Evolutionary conservation across 2,113 vertebrate genomes (phyloP), one percentile per base, ranked within the genome.

Genomic region (Apeltes quadracus): DNA sequence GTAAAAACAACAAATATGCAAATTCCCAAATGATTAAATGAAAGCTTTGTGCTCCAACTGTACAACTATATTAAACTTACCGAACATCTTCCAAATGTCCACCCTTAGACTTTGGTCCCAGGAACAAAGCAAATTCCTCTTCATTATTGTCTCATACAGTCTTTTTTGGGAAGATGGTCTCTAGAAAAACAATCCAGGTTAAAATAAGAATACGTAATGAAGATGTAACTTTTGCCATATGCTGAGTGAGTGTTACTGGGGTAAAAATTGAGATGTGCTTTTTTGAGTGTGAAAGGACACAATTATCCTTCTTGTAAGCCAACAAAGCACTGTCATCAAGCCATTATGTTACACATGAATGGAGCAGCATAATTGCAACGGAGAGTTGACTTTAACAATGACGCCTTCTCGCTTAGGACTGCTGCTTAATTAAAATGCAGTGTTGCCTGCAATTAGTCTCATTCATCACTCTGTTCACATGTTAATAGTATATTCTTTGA

Each of bases 371-470:
- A 93, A 92, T 91, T 92, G 89, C 91, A 88, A 85, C 72, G 63
- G 82, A 86, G 87, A 91, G 86, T 87, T 85, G 79, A 90, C 72
- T 85, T 87, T 80, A 86, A 89, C 88, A 89, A 91, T 87, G 87
- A 87, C 75, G 84, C 78, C 82, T 83, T 68, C 87, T 78, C 80
- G 44, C 83, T 89, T 89, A 89, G 90, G 81, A 86, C 69, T 65
- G 87, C 87, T 82, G 83, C 89, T 91, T 92, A 90, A 92, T 92
- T 92, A 91, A 88, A 93, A 91, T 89, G 78, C 86, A 85, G 68
- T 63, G 64, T 85, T 89, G 76, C 68, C 75, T 72, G 79, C 81
- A 85, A 88, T 84, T 86, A 76, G 64, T 84, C 80, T 85, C 87
- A 89, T 91, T 90, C 88, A 90, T 91, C 89, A 90, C 73, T 53